Percentiles rank a stretch among this genome's conserved stretches.
These are phyloP conservation scores for Therioaphis trifolii DNA, from an alignment of 2,888 invertebrate genomes.

Conservation along the genomic window DNA sequence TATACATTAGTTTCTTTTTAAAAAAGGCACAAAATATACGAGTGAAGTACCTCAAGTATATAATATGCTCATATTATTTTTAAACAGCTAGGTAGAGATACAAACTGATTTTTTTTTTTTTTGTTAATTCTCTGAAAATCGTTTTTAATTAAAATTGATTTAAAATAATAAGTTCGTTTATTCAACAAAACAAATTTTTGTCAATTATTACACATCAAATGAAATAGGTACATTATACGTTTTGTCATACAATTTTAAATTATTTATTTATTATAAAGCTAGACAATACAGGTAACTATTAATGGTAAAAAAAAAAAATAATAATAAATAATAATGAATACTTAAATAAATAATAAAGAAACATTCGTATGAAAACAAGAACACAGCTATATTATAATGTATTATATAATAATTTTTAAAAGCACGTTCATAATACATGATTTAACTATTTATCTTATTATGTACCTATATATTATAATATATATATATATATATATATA, in stretches of 20 bases:
- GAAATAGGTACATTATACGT: constrained; percentile 28
- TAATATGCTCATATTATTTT: no score
- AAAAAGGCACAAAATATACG: no score
- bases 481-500: constrained; percentile 2
- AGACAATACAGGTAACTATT: constrained; percentile 55
- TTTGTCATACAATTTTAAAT: background rate
- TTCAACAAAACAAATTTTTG: constrained; percentile 46
- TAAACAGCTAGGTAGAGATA: background rate
- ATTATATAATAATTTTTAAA: constrained; percentile 32
- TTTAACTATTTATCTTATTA: no score
- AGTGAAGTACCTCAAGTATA: no score
- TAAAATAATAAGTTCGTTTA: constrained; percentile 48
- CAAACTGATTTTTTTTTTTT: no score
- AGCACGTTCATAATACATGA: constrained; percentile 12
- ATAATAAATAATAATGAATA: constrained; percentile 25
- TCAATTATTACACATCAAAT: constrained; percentile 46
- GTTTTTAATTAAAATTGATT: no score
- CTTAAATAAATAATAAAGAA: constrained; percentile 45
- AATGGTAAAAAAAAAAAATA: constrained; percentile 40
- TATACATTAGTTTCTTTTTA: no score
- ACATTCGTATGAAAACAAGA: constrained; percentile 35
- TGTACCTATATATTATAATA: background rate
- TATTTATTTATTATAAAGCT: constrained; percentile 37
- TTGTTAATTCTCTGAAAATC: no score
- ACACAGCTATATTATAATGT: constrained; percentile 27